Base-by-base conservation (phyloP, 2,113 vertebrate species). In the Grammomys dolichurus region DNA sequence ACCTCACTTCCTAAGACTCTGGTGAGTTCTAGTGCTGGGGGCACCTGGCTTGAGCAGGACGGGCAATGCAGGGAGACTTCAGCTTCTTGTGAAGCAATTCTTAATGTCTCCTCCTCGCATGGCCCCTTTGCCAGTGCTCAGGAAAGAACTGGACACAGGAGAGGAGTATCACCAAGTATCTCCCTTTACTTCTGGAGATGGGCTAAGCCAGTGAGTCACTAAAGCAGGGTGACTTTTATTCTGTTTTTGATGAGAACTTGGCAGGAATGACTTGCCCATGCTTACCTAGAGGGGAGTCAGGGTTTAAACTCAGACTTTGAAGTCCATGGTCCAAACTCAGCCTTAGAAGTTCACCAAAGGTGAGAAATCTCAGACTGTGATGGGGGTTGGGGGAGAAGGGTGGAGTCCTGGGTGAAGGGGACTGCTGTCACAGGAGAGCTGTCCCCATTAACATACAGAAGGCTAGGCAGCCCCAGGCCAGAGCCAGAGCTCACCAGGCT, bases 281-380 rank as follows among this genome's bases (percentile, higher is more conserved):
- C 88, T 90, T 19, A 91, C 17, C 40, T 33, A 76, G 75, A 40
- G 58, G 31, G 95, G 36, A 91, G 72, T 24, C 60, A 94, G 75
- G 73, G 81, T 48, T 81, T 78, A 82, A 92, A 92, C 24, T 43
- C 24, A 43, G 77, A 91, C 20, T 95, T 12, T 87, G 33, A 72
- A 90, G 94, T n/a, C n/a, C 54, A 60, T 22, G 72, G 40, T 77
- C 54, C 77, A 60, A 0, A 58, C 10, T 28, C 63, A 24, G 26
- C 46, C 91, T 90, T 77, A 94, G n/a, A 82, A 78, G 20, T 31
- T 84, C 40, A 51, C 75, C 63, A 26, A 56, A 92, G 72, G 28
- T n/a, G 4, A 94, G 48, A 87, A 63, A 60, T 60, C 46, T 81
- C 16, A 89, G 89, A 33, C 5, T 69, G 46, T 31, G 78, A 7